These are phyloP conservation scores for Anthopleura xanthogrammica DNA, from an alignment of 92 coral and sea anemone genomes.

Conservation along the genomic window DNA sequence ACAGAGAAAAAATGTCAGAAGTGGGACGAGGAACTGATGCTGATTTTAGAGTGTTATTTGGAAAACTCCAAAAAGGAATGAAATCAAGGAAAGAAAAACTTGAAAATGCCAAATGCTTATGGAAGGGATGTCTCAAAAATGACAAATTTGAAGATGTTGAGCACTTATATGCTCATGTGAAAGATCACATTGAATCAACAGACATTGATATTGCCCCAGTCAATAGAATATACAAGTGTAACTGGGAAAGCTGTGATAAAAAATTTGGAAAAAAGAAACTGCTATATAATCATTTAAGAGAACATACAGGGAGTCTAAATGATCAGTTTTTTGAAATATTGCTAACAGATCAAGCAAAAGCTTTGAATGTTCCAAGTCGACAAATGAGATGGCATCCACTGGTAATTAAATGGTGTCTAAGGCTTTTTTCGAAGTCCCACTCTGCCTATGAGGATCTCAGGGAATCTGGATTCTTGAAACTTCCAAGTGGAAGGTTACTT, in stretches of 20 bases:
- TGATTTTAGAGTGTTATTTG: conserved; percentile 40
- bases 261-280: conserved; percentile 25
- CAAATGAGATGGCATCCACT: no score
- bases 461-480: no score
- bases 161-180: conserved; percentile 31
- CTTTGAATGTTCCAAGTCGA: no score
- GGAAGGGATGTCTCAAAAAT: conserved; percentile 27
- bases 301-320: conserved; percentile 39
- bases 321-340: no score
- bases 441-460: no score
- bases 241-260: conserved; percentile 42
- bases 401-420: no score
- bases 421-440: no score
- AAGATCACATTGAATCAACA: conserved; percentile 13
- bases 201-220: conserved; percentile 19
- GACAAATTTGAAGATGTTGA: conserved; percentile 37
- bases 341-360: no score
- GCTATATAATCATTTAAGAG: conserved; percentile 41
- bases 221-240: conserved; percentile 25
- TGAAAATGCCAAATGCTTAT: conserved; percentile 34
- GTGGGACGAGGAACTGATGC: conserved; percentile 37
- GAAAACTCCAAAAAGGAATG: conserved; percentile 31
- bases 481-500: no score
- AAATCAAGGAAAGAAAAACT: conserved; percentile 21
- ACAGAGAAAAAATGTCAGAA: conserved; percentile 31